Conservation (phyloP, 2,888 invertebrate species). For the Platycheirus albimanus region DNA sequence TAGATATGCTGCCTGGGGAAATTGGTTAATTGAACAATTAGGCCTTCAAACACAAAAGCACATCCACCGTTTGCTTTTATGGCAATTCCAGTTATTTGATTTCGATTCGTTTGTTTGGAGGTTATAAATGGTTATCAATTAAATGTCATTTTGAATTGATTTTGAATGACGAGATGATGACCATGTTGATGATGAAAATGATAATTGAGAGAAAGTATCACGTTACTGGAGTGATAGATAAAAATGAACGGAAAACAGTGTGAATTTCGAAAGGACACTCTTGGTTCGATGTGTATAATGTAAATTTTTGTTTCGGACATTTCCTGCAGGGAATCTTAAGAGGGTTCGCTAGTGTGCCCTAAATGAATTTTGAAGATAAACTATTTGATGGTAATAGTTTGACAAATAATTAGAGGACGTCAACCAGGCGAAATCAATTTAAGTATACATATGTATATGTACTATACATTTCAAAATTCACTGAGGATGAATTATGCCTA, state of each 20-base stretch:
- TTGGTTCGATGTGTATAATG: no score
- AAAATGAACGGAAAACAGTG: conserved; percentile 11
- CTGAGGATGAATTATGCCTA: neutral
- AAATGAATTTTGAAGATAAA: neutral
- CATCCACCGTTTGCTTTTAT: conserved; percentile 33
- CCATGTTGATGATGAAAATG: conserved; percentile 41
- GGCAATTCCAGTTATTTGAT: conserved; percentile 61
- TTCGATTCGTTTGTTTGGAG: conserved; percentile 64
- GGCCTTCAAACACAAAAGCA: conserved; percentile 47
- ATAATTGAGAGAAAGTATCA: conserved; percentile 70
- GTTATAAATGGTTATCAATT: conserved; percentile 63
- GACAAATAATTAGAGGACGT: neutral
- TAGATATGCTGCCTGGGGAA: conserved; percentile 26
- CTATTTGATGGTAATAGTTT: conserved; percentile 17
- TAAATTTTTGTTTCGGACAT: no score
- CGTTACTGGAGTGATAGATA: conserved; percentile 47
- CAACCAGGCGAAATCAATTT: neutral
- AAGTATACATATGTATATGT: no score
- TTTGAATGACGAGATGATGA: conserved; percentile 47
- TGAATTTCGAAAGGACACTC: conserved; percentile 25
- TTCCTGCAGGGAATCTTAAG: neutral
- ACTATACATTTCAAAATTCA: neutral
- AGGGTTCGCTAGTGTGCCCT: neutral
- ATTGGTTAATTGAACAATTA: conserved; percentile 72
- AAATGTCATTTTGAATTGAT: conserved; percentile 71